Percentiles rank a stretch among this genome's conserved stretches.
phyloP scores from a whole-genome alignment of 2,888 invertebrate species.

The Protodeltote pygarga region DNA sequence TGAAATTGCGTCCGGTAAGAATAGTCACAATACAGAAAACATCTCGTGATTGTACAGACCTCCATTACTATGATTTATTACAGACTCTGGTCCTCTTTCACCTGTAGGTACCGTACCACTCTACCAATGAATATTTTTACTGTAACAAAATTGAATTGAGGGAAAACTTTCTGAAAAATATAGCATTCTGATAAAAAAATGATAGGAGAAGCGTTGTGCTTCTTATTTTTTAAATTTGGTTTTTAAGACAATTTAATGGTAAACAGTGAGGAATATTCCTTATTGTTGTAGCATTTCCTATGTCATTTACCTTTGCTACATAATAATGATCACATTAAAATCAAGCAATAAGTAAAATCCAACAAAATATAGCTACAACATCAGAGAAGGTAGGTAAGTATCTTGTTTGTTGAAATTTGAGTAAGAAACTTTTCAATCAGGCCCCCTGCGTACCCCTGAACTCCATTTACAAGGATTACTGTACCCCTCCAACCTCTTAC shows the following conservation, averaged over 20 bases:
- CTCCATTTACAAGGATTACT: slow-evolving; percentile 37
- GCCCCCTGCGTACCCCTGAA: slow-evolving; percentile 9
- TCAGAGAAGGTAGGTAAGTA: background rate
- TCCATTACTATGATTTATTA: slow-evolving; percentile 59
- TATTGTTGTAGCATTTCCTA: no score
- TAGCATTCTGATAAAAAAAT: no score
- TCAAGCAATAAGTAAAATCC: no score
- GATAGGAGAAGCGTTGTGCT: no score
- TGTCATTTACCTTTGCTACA: no score
- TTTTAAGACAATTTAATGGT: no score
- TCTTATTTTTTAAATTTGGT: no score
- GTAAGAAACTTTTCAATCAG: slow-evolving; percentile 45
- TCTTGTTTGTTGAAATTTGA: slow-evolving; percentile 13
- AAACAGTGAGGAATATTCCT: no score
- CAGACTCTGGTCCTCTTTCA: slow-evolving; percentile 17
- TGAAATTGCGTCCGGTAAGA: background rate
- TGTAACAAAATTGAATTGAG: slow-evolving; percentile 16
- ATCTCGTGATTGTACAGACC: slow-evolving; percentile 51
- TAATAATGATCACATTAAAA: no score
- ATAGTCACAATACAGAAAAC: slow-evolving; percentile 23
- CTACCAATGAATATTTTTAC: slow-evolving; percentile 12
- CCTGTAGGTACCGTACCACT: no score
- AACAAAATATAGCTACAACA: no score
- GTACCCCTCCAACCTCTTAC: slow-evolving; percentile 10
- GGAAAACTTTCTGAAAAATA: slow-evolving; percentile 5